phyloP scores from a whole-genome alignment of 2,888 invertebrate genomes.

The Neuroscelio doddi region DNA sequence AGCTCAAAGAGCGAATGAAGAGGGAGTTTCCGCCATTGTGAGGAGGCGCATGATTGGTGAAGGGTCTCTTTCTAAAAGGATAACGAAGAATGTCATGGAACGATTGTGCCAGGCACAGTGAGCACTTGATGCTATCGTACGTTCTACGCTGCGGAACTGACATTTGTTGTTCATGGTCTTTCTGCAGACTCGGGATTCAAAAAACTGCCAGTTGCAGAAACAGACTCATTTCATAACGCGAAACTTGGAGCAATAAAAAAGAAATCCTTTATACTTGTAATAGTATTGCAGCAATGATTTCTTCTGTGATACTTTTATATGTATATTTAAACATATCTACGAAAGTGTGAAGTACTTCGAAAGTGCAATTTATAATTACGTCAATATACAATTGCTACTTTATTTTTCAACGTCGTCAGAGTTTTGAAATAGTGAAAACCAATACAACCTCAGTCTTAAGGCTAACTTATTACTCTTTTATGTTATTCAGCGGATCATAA shows the following conservation, averaged over 20 bases:
- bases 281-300: not conserved
- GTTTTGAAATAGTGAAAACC: constrained; percentile 28
- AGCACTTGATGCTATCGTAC: not conserved
- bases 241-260: no score
- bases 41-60: not conserved
- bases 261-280: not conserved
- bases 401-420: constrained; percentile 38
- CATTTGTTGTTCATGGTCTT: not conserved
- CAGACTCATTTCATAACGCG: no score
- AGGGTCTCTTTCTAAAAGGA: no score
- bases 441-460: constrained; percentile 32
- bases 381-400: constrained; percentile 54
- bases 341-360: constrained; percentile 24
- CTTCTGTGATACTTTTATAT: constrained; percentile 8
- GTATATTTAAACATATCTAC: constrained; percentile 28
- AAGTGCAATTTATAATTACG: constrained; percentile 62
- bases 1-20: not conserved
- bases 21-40: not conserved
- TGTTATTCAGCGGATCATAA: constrained; percentile 36
- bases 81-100: no score
- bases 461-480: constrained; percentile 42
- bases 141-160: not conserved
- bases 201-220: not conserved
- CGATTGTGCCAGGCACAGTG: no score
- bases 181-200: not conserved